phyloP scores from a whole-genome alignment of 2,113 vertebrate species.

The Cyprinodon variegatus region DNA sequence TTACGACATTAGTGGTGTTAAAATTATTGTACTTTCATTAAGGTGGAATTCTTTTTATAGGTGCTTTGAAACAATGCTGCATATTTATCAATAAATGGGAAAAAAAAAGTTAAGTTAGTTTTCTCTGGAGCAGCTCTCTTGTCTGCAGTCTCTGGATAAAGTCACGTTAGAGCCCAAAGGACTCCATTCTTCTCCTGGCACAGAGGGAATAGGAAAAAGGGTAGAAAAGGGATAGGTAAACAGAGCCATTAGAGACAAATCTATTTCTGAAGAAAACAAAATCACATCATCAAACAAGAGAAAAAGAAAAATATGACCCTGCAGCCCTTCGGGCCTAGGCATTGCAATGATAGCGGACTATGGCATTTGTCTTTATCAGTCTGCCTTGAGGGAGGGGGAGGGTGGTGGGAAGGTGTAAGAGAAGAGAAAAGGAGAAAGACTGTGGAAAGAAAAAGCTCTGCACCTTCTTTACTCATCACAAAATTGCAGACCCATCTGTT shows the following conservation, averaged over 20 bases:
- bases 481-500: constrained; percentile 41
- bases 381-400: constrained; percentile 71
- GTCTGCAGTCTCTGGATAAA: constrained; percentile 54
- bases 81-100: constrained; percentile 17
- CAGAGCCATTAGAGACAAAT: constrained; percentile 85
- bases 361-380: constrained; percentile 86
- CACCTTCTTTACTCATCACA: constrained; percentile 49
- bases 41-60: not conserved
- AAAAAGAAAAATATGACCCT: constrained; percentile 83
- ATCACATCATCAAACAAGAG: constrained; percentile 86
- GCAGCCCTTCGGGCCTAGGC: constrained; percentile 69
- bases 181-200: constrained; percentile 64
- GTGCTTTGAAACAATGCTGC: not conserved
- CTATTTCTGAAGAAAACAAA: constrained; percentile 86
- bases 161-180: constrained; percentile 62
- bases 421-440: constrained; percentile 62
- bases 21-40: not conserved
- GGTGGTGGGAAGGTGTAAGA: constrained; percentile 60
- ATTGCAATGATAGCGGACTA: constrained; percentile 78
- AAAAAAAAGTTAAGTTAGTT: constrained; percentile 28
- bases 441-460: constrained; percentile 42
- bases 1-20: not conserved
- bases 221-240: constrained; percentile 78
- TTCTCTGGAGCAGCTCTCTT: constrained; percentile 36
- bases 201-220: constrained; percentile 50